Evolutionary conservation across 2,113 vertebrate genomes (phyloP).

Genomic region (Phylloscopus trochilus): DNA sequence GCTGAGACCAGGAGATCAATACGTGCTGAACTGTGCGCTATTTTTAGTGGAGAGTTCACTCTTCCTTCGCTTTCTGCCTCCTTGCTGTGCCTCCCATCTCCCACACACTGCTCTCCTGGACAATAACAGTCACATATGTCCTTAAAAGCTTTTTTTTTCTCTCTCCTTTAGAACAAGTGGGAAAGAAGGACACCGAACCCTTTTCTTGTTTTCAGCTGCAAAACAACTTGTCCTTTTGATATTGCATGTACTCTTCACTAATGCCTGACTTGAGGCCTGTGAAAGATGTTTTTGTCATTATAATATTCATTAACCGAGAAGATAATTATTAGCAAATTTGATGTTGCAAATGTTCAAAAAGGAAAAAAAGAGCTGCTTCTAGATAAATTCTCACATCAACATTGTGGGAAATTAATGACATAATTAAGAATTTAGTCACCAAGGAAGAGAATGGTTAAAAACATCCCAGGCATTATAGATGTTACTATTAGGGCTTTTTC

Average conservation of each 20-base stretch:
- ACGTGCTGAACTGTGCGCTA: neutral
- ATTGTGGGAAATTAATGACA: neutral
- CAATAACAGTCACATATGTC: neutral
- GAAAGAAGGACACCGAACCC: neutral
- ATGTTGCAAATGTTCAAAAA: neutral
- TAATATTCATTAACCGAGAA: neutral
- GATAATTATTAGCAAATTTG: neutral
- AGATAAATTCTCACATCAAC: neutral
- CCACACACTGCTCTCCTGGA: neutral
- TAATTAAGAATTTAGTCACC: neutral
- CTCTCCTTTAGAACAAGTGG: neutral
- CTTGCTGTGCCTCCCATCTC: neutral
- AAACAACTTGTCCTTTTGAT: neutral
- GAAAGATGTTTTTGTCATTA: neutral
- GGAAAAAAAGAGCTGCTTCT: neutral
- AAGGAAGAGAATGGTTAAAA: neutral
- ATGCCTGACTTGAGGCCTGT: neutral
- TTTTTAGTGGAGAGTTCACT: constrained; percentile 1
- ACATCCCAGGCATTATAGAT: neutral
- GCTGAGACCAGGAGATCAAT: neutral
- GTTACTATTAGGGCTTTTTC: neutral
- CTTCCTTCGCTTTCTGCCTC: neutral
- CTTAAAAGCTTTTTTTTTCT: neutral
- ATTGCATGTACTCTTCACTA: neutral
- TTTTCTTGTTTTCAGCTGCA: neutral